Conservation (phyloP, 2,797 vertebrate genomes). For the Nyctalus aviator region DNA sequence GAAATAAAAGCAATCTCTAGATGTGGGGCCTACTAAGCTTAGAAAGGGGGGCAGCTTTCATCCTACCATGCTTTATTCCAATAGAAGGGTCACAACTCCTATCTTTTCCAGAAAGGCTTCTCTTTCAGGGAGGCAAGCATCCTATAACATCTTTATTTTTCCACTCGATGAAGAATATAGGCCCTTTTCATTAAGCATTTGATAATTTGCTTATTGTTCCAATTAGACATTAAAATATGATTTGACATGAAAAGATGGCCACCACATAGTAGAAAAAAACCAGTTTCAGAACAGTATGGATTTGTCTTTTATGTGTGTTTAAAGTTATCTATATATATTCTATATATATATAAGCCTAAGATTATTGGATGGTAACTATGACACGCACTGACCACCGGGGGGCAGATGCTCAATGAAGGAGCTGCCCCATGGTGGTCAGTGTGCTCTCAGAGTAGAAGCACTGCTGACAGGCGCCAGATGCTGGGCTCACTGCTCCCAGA, state of each 20-base stretch:
- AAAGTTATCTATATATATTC: too few species aligned
- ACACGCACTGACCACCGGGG: too few species aligned
- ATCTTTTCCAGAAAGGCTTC: conserved; percentile 31
- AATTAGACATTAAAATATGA: conserved; percentile 37
- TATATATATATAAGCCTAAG: too few species aligned
- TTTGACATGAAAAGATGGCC: conserved; percentile 37
- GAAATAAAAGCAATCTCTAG: conserved; percentile 35
- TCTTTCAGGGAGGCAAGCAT: conserved; percentile 25
- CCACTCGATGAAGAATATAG: neutral
- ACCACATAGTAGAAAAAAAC: neutral
- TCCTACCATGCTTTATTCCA: neutral
- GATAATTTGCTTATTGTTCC: conserved; percentile 38
- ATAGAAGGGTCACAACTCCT: conserved; percentile 16
- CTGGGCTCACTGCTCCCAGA: too few species aligned
- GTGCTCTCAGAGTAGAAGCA: too few species aligned
- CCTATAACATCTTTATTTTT: conserved; percentile 42
- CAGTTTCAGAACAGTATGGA: too few species aligned
- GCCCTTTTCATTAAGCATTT: conserved; percentile 13
- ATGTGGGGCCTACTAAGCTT: neutral
- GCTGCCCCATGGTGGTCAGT: too few species aligned
- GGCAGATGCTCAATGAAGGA: too few species aligned
- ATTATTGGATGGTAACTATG: too few species aligned
- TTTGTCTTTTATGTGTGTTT: neutral
- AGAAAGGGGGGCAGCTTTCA: conserved; percentile 3
- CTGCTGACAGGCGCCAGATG: too few species aligned